Evolutionary conservation across 2,113 vertebrate genomes (phyloP), one percentile per base, ranked within the genome.

Genomic region (Columbina picui): DNA sequence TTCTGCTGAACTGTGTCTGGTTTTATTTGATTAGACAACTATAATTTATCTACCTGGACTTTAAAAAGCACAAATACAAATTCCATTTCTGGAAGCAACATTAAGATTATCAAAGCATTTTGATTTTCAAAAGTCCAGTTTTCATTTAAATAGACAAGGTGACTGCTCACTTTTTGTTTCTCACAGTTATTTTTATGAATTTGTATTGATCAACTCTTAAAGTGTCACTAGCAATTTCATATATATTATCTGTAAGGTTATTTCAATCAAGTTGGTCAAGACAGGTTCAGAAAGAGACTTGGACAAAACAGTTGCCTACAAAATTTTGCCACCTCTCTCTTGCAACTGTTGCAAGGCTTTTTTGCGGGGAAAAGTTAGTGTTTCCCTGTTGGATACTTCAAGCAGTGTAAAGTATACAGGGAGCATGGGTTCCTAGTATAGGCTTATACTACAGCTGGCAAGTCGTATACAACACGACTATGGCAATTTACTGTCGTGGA

Each of bases 1-100:
- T 95, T 71, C 57, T 90, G 74, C 50, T 86, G 49, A 84, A 50
- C 6, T 39, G 86, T 78, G 8, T 64, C 53, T 75, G 47, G 4
- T n/a, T 87, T 85, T 36, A 20, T 81, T 38, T 94, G 52, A 50
- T 84, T 32, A 86, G 9, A 19, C 20, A 89, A 60, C 10, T 56
- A 2, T 36, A 49, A 36, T 8, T 50, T 21, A 36, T 45, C 22
- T 52, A 23, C 25, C 9, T 21, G 34, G 13, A 45, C 50, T 85
- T 83, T 53, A 39, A 56, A 68, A 89, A n/a, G 4, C 39, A 39
- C 13, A 70, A 75, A 84, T 41, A 52, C 4, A 80, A 45, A 86
- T 49, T 52, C 43, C 20, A 77, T 92, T 94, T 55, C 67, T 93
- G 71, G 84, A 92, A 97, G 71, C 39, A 94, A 77, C 4, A 49